Percentiles rank a stretch among this genome's conserved stretches.
Conservation (phyloP, 1,140 invertebrate genomes). For the Drosophila arizonae region DNA sequence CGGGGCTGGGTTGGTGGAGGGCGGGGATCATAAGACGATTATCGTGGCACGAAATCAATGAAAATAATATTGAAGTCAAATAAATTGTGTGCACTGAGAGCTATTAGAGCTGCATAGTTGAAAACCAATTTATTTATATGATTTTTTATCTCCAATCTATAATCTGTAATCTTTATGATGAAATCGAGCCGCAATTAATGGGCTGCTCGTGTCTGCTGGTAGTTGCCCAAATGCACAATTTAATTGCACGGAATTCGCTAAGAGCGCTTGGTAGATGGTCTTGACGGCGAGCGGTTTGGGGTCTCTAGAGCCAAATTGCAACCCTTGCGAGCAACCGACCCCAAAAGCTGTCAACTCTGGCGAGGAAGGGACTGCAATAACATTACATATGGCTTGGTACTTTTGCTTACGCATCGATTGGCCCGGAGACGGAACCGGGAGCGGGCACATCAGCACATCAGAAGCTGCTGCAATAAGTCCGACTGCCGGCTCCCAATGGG, state of each 20-base stretch:
- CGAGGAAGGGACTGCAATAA: conserved; percentile 39
- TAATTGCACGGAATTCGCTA: conserved; percentile 69
- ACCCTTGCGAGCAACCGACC: conserved; percentile 36
- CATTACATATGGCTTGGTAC: conserved; percentile 52
- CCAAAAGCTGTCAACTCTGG: conserved; percentile 22
- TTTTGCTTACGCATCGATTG: conserved; percentile 76
- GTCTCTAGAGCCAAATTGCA: conserved; percentile 25
- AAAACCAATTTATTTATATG: conserved; percentile 74
- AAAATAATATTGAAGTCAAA: conserved; percentile 48
- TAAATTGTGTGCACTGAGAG: conserved; percentile 49
- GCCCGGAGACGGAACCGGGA: conserved; percentile 8
- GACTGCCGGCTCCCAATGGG: not conserved
- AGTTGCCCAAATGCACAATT: conserved; percentile 37
- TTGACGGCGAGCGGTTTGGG: conserved; percentile 11
- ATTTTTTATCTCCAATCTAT: conserved; percentile 57
- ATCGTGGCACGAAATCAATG: conserved; percentile 59
- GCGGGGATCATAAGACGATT: conserved; percentile 36
- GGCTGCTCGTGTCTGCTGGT: conserved; percentile 34
- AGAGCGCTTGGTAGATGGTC: conserved; percentile 27
- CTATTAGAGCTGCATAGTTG: conserved; percentile 25
- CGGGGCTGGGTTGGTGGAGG: not conserved
- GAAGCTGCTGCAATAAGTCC: conserved; percentile 49
- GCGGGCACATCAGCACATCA: too few species aligned
- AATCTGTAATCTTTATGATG: conserved; percentile 69
- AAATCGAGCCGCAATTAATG: conserved; percentile 70